Evolutionary conservation across 2,888 invertebrate genomes (phyloP).

Genomic region (Schrankia costaestrigalis): DNA sequence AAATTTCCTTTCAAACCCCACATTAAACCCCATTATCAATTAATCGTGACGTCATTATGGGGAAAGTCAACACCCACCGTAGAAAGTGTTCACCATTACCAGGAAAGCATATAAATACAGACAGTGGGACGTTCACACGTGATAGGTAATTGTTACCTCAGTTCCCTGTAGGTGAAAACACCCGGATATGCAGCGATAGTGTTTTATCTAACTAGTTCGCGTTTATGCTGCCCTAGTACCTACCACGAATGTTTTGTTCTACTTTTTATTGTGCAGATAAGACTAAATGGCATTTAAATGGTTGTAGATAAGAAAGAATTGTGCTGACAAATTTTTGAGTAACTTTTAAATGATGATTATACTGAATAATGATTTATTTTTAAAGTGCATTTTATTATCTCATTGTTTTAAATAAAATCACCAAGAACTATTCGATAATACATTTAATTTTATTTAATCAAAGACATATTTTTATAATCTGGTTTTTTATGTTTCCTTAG

Average conservation of each 20-base stretch:
- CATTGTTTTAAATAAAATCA: too few relatives aligned
- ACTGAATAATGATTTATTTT: too few relatives aligned
- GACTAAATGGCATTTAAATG: slow-evolving; percentile 1
- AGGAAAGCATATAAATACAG: slow-evolving; percentile 48
- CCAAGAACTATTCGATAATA: too few relatives aligned
- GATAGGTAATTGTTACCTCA: slow-evolving; percentile 54
- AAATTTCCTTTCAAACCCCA: too few relatives aligned
- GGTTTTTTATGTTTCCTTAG: slow-evolving; percentile 9
- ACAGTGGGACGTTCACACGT: slow-evolving; percentile 60
- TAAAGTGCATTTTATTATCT: slow-evolving; percentile 3
- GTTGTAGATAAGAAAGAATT: slow-evolving; percentile 1
- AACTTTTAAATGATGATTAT: too few relatives aligned
- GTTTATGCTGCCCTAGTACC: slow-evolving; percentile 47
- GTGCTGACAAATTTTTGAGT: too few relatives aligned
- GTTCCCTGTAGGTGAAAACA: slow-evolving; percentile 64
- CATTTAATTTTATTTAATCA: neutral
- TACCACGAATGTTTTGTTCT: slow-evolving; percentile 29
- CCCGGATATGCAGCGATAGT: slow-evolving; percentile 62
- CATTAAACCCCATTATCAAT: slow-evolving; percentile 1
- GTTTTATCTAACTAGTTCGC: slow-evolving; percentile 55
- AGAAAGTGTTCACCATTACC: slow-evolving; percentile 56
- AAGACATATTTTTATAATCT: slow-evolving; percentile 6
- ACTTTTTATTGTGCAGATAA: slow-evolving; percentile 23
- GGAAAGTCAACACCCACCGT: slow-evolving; percentile 35
- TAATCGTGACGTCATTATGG: slow-evolving; percentile 14